These are phyloP conservation scores for Drosophila orosa DNA, from an alignment of 1,140 invertebrate species.

Conservation along the genomic window DNA sequence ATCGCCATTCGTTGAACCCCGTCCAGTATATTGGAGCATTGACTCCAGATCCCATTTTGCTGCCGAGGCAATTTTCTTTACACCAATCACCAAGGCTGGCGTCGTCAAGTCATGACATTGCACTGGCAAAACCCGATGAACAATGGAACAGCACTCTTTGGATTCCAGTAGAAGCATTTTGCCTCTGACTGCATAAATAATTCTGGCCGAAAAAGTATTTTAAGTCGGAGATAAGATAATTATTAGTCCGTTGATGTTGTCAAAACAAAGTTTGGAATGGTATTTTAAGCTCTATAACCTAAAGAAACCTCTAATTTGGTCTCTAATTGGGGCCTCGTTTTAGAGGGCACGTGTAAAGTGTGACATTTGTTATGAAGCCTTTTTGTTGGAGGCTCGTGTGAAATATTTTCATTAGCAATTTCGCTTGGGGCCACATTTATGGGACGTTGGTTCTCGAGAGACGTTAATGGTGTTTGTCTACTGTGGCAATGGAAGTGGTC, in stretches of 20 bases:
- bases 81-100: conserved; percentile 31
- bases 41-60: conserved; percentile 34
- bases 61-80: conserved; percentile 37
- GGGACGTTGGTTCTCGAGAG: conserved; percentile 29
- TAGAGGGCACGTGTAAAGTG: conserved; percentile 17
- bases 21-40: conserved; percentile 26
- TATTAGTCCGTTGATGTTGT: background rate
- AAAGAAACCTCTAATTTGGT: conserved; percentile 8
- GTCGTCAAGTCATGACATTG: conserved; percentile 43
- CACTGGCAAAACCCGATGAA: conserved; percentile 29
- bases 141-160: conserved; percentile 25
- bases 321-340: conserved; percentile 31
- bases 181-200: conserved; percentile 30
- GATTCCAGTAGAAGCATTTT: conserved; percentile 29
- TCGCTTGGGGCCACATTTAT: conserved; percentile 21
- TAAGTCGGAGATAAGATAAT: conserved; percentile 36
- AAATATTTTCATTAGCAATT: conserved; percentile 37
- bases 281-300: conserved; percentile 9
- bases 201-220: conserved; percentile 25
- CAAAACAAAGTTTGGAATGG: background rate
- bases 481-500: conserved; percentile 17
- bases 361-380: conserved; percentile 27
- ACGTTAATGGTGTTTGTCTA: conserved; percentile 33
- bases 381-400: conserved; percentile 18
- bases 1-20: conserved; percentile 42